Evolutionary conservation across 2,113 vertebrate species (phyloP), one percentile per base, ranked within the genome.

Genomic region (Triplophysa tibetana): DNA sequence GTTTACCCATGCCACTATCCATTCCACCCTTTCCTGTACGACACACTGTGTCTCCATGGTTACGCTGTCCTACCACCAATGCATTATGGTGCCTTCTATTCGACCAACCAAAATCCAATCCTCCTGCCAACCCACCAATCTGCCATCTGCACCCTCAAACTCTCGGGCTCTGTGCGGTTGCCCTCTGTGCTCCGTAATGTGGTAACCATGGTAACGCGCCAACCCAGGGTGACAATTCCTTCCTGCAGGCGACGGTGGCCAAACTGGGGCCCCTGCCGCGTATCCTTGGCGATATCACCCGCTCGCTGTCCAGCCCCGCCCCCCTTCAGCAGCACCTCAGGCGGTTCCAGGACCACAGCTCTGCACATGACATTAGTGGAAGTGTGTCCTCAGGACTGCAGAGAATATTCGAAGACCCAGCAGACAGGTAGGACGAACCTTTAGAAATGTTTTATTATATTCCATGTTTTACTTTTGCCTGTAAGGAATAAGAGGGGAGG

Each of bases 171-270:
- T 60, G 17, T 63, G 73, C 75, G 92, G 91, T 84, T 92, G 72
- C 70, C 33, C 67, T 52, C 45, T 77, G 58, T 63, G 75, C 62
- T 75, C 69, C 79, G n/a, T 72, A 56, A 74, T 68, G 63, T 75
- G 52, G 68, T 79, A 87, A 75, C 85, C 90, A 86, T 93, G 90
- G 93, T 92, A 92, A 88, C 92, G 90, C 87, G 92, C 92, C 93
- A 91, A 95, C 91, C 91, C 93, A 98, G 96, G 95, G 95, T 97
- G 97, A 98, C 94, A 98, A 98, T 96, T 98, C 97, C 94, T 98
- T 97, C 93, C 96, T 98, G 95, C 96, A 99, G 97, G 96, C 95
- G 61, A 98, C 96, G 1, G 93, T 98, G 88, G 96, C 95, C 74
- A 98, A 98, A 90, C 87, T 99, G 90, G 98, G 96, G 80, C 96